Evolutionary conservation across 1,140 invertebrate species (phyloP).

Genomic region (Eumaeus atala): DNA sequence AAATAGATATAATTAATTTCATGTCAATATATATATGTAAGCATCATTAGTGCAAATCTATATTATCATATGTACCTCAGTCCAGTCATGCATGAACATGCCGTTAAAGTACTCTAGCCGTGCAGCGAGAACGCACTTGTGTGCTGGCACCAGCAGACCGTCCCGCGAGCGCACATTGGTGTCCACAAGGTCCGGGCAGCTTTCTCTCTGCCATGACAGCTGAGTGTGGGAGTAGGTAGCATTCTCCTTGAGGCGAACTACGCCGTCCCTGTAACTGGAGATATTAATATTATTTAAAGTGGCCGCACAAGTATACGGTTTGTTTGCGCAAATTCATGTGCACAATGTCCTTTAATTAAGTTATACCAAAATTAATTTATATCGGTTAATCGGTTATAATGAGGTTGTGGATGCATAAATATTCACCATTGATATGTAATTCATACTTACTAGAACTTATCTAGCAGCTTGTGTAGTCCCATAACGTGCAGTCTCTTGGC

Average conservation of each 20-base stretch:
- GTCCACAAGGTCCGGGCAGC: conserved; percentile 76
- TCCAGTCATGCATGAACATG: conserved; percentile 83
- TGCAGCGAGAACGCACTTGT: conserved; percentile 83
- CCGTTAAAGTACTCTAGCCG: conserved; percentile 84
- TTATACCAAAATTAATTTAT: too few relatives aligned
- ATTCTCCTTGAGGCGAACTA: conserved; percentile 47
- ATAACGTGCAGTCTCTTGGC: conserved; percentile 73
- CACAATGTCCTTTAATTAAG: too few relatives aligned
- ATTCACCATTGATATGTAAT: too few relatives aligned
- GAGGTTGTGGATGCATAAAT: too few relatives aligned
- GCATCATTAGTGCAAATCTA: too few relatives aligned
- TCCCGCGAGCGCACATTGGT: conserved; percentile 76
- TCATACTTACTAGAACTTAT: conserved; percentile 64
- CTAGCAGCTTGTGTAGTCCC: conserved; percentile 68
- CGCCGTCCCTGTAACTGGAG: conserved; percentile 52
- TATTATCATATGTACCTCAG: conserved; percentile 76
- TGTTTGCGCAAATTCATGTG: too few relatives aligned
- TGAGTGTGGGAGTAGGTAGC: conserved; percentile 34
- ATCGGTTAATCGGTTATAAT: too few relatives aligned
- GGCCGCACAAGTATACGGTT: too few relatives aligned
- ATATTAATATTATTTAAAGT: too few relatives aligned
- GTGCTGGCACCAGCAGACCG: conserved; percentile 76
- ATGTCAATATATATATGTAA: too few relatives aligned
- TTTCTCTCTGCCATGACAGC: conserved; percentile 43
- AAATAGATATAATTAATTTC: too few relatives aligned